phyloP scores from a whole-genome alignment of 2,888 invertebrate species.

The Mimachlamys varia region DNA sequence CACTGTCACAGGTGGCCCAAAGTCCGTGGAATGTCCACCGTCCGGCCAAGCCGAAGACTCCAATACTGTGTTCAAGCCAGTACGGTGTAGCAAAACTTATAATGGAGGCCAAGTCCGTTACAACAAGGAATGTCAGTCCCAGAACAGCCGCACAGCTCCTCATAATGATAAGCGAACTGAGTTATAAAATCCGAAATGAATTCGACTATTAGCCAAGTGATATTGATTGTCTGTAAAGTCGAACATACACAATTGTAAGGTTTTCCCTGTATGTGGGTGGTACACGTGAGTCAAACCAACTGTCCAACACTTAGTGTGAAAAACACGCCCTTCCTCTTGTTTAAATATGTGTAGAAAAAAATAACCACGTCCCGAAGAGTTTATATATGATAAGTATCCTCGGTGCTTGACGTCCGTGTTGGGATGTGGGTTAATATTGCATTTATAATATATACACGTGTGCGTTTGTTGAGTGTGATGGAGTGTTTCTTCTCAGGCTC shows the following conservation, averaged over 20 bases:
- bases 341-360: neutral
- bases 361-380: neutral
- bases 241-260: neutral
- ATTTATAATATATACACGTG: neutral
- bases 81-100: slow-evolving; percentile 71
- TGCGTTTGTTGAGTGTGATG: neutral
- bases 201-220: neutral
- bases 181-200: neutral
- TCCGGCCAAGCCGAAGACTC: slow-evolving; percentile 43
- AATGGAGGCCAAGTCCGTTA: slow-evolving; percentile 68
- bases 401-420: neutral
- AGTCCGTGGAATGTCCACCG: slow-evolving; percentile 60
- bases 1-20: slow-evolving; percentile 62
- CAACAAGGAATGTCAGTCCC: slow-evolving; percentile 67
- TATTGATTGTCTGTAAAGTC: neutral
- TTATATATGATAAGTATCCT: neutral
- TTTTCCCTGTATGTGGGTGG: neutral
- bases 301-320: neutral
- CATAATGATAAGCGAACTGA: slow-evolving; percentile 39
- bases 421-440: neutral
- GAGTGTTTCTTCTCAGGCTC: neutral
- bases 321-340: neutral
- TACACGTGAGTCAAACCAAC: neutral
- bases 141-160: slow-evolving; percentile 48
- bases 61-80: slow-evolving; percentile 57